phyloP scores from a whole-genome alignment of 2,888 invertebrate species.

The Salpingus planirostris region DNA sequence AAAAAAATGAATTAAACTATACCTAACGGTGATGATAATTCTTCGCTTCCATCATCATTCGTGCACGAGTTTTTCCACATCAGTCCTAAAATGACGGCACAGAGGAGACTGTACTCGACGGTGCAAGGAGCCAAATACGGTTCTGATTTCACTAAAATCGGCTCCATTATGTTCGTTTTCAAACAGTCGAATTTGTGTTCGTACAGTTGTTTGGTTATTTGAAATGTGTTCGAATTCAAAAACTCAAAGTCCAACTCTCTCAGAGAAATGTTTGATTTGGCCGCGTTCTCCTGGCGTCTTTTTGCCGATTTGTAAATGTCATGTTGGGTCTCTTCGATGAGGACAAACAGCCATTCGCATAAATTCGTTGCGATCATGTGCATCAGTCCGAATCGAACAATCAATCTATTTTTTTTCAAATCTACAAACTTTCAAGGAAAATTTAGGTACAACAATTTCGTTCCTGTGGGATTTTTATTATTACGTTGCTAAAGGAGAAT shows the following conservation, averaged over 20 bases:
- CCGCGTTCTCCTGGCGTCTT: slow-evolving; percentile 13
- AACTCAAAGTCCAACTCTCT: slow-evolving; percentile 18
- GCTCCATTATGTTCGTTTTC: slow-evolving; percentile 21
- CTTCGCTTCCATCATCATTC: too few species aligned
- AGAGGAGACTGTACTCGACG: slow-evolving; percentile 85
- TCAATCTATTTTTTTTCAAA: slow-evolving; percentile 44
- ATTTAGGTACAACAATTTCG: neutral
- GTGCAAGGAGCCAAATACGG: slow-evolving; percentile 81
- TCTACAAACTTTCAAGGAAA: slow-evolving; percentile 15
- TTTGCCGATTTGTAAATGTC: slow-evolving; percentile 61
- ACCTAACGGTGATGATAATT: too few species aligned
- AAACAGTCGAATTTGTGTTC: slow-evolving; percentile 21
- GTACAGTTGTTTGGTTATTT: slow-evolving; percentile 19
- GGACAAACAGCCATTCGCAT: slow-evolving; percentile 82
- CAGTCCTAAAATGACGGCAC: slow-evolving; percentile 79
- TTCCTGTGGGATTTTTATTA: slow-evolving; percentile 20
- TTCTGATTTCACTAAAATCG: slow-evolving; percentile 20
- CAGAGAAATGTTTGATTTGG: slow-evolving; percentile 14
- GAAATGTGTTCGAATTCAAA: slow-evolving; percentile 19
- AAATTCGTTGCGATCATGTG: slow-evolving; percentile 89
- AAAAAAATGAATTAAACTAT: too few species aligned
- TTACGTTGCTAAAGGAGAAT: slow-evolving; percentile 60
- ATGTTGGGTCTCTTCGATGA: slow-evolving; percentile 79
- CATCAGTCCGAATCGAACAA: slow-evolving; percentile 85
- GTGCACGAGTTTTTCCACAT: slow-evolving; percentile 86